Base-by-base conservation (phyloP, 2,113 vertebrate species). In the Pituophis catenifer region DNA sequence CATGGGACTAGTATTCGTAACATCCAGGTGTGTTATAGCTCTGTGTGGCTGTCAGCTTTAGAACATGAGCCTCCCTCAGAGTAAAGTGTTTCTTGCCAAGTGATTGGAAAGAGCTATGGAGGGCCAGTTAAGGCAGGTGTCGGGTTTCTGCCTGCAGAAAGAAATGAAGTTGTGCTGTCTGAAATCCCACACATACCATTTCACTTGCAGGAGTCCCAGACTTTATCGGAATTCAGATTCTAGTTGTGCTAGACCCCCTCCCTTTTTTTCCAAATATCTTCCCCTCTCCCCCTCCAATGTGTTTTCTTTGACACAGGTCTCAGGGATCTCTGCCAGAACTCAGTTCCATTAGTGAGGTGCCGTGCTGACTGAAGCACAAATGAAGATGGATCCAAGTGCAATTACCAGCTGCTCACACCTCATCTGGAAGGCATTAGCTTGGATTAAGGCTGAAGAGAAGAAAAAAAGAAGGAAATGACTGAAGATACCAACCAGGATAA, bases 371-470 rank as follows among this genome's bases (percentile, higher is more conserved):
- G 98, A 98, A 97, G 97, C 97, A 98, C 97, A 97, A 98, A 98
- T 97, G 97, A 97, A 95, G 97, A 97, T 3, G 15, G 97, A 98
- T 97, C 97, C 96, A 95, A 95, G 97, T 91, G 95, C 97, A 98
- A 98, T 98, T 98, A 98, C 96, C 97, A 98, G 96, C 97, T 97
- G 98, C 98, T 98, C 95, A 93, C 97, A 97, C 98, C 97, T 98
- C 98, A 98, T 98, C 98, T 98, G 98, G 98, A 98, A 98, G 96
- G 95, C 97, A 98, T 98, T 98, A 98, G 94, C 95, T 95, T 94
- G 95, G 89, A 24, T 96, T 96, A 96, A 96, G 96, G 91, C 95
- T 92, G 88, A 94, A 96, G 96, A 88, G 89, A 95, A 93, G 94
- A 57, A 48, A 48, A 91, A 93, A 93, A 91, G n/a, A 90, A 95